Evolutionary conservation across 1,140 invertebrate genomes (phyloP).

Genomic region (Drosophila asahinai): DNA sequence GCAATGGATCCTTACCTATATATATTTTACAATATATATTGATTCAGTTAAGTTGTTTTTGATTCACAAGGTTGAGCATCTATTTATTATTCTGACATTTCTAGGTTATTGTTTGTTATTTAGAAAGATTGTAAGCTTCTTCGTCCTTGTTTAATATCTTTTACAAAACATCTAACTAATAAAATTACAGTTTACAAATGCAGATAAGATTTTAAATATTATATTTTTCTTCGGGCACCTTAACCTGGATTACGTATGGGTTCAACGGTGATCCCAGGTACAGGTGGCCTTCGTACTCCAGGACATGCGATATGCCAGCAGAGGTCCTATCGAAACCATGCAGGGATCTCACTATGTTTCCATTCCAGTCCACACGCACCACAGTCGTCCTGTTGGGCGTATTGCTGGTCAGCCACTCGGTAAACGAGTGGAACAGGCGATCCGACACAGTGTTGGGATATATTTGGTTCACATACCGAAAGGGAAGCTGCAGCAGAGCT

Average conservation of each 20-base stretch:
- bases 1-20: slow-evolving; percentile 60
- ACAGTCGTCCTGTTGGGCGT: slow-evolving; percentile 85
- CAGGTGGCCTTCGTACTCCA: slow-evolving; percentile 86
- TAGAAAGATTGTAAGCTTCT: neutral
- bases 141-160: slow-evolving; percentile 3
- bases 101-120: slow-evolving; percentile 10
- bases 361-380: slow-evolving; percentile 88
- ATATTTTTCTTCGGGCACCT: neutral
- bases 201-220: neutral
- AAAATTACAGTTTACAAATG: slow-evolving; percentile 1
- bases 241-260: slow-evolving; percentile 40
- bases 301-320: slow-evolving; percentile 86
- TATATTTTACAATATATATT: slow-evolving; percentile 33
- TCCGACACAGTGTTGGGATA: slow-evolving; percentile 84
- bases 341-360: slow-evolving; percentile 88
- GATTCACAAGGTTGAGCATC: neutral
- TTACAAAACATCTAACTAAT: neutral
- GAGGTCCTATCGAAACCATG: slow-evolving; percentile 86
- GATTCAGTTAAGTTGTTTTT: neutral
- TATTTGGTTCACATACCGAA: slow-evolving; percentile 86
- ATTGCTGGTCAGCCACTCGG: slow-evolving; percentile 73
- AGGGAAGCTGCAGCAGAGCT: slow-evolving; percentile 86
- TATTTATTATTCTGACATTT: neutral
- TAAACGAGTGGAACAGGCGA: slow-evolving; percentile 85
- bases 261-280: slow-evolving; percentile 87